Base-by-base conservation (phyloP, 2,888 invertebrate species). In the Pollenia amentaria region DNA sequence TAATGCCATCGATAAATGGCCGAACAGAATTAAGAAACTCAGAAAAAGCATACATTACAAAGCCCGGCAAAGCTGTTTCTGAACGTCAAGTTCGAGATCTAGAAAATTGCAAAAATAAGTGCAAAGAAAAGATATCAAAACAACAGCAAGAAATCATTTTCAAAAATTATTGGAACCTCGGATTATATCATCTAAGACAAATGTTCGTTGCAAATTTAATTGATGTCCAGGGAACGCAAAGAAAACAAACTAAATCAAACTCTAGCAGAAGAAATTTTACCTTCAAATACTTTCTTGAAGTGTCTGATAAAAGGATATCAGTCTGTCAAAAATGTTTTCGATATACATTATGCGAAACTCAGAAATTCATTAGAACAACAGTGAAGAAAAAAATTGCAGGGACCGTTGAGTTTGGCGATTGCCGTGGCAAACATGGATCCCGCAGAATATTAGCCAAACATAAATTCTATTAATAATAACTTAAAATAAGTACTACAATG, bases 131-230 rank as follows among this genome's bases (percentile, higher is more conserved):
- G 46, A 16, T 65, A 42, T 46, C 46, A 7, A 18, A 14, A 7
- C 12, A 46, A 18, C 21, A 65, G 10, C 65, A 65, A n/a, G 2
- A 65, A 46, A 14, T 14, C 9, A 65, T 65, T 21, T 65, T 65
- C 8, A 18, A 65, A 7, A 8, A 29, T 21, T 65, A 65, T 65
- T 65, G 65, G 65, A 65, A 29, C 18, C 65, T 65, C 7, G 65
- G 65, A 14, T 18, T n/a, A 21, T 46, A 21, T 9, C 46, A 29
- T 21, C 65, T 65, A 8, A 65, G 46, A 42, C 65, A 65, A 46
- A 21, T 44, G 11, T 46, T 21, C 21, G 46, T 65, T 21, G 65
- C 65, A 2, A 65, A 42, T 40, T 65, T 46, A 65, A n/a, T 65
- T 21, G 65, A 46, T 18, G 44, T 65, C 2, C 65, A 65, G 10